Conservation (phyloP, 1,140 invertebrate genomes). For the Argopecten irradians region DNA sequence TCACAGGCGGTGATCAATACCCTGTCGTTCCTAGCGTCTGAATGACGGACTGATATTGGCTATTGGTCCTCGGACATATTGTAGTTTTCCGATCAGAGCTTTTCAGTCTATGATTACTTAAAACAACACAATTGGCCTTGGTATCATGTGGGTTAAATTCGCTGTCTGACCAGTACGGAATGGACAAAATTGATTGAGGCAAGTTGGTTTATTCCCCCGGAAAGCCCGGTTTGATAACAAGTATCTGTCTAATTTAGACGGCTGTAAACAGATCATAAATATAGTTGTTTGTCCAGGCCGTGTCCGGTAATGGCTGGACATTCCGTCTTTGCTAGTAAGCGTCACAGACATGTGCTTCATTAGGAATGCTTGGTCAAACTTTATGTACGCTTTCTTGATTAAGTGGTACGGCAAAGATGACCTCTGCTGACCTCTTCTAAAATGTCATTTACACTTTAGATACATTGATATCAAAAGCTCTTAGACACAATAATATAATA, state of each 20-base stretch:
- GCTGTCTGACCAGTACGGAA: slow-evolving; percentile 10
- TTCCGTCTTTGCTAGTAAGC: not conserved
- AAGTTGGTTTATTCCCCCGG: not conserved
- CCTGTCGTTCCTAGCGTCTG: not conserved
- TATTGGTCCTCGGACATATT: not conserved
- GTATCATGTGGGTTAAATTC: not conserved
- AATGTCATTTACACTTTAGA: too few species aligned
- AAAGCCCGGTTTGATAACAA: not conserved
- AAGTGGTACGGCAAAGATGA: too few species aligned
- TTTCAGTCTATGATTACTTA: slow-evolving; percentile 11
- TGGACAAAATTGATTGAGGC: slow-evolving; percentile 21
- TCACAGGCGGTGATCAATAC: not conserved
- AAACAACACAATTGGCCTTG: slow-evolving; percentile 21
- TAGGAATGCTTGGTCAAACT: too few species aligned
- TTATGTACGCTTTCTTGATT: too few species aligned
- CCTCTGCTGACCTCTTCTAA: too few species aligned
- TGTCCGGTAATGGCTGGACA: not conserved
- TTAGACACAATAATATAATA: too few species aligned
- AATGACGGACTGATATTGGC: not conserved
- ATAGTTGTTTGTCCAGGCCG: not conserved
- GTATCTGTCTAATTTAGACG: not conserved
- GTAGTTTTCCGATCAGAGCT: slow-evolving; percentile 7
- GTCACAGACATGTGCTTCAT: not conserved
- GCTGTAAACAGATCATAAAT: not conserved
- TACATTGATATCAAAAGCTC: too few species aligned